These are phyloP conservation scores for Lycaon pictus DNA, from an alignment of 2,113 vertebrate genomes.

Conservation along the genomic window DNA sequence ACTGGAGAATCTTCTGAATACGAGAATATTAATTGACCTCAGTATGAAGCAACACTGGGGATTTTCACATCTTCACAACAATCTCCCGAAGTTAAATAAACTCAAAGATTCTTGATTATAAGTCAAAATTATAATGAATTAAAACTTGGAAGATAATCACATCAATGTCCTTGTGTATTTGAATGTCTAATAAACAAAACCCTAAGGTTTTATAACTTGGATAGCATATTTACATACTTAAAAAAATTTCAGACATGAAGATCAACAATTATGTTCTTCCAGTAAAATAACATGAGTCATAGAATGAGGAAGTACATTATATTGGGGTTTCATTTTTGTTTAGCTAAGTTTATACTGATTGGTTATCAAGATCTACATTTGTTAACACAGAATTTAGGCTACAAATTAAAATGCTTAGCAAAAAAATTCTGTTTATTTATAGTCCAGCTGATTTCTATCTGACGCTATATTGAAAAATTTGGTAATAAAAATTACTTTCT, in stretches of 20 bases:
- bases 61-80: conserved; percentile 42
- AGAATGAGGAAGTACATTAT: conserved; percentile 11
- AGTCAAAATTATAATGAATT: not conserved
- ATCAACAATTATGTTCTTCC: not conserved
- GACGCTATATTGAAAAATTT: not conserved
- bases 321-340: conserved; percentile 36
- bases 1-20: not conserved
- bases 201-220: not conserved
- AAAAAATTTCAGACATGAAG: not conserved
- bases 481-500: not conserved
- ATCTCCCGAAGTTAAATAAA: conserved; percentile 7
- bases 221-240: not conserved
- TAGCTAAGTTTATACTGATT: not conserved
- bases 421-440: not conserved
- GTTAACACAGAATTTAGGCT: not conserved
- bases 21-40: not conserved
- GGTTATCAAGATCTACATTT: not conserved
- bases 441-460: not conserved
- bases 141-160: conserved; percentile 7
- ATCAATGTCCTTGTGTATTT: not conserved
- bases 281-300: not conserved
- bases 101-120: not conserved
- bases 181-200: not conserved
- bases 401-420: not conserved
- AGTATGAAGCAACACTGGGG: not conserved